A percentile compares a stretch with the other conserved stretches of the same genome.
Evolutionary conservation across 2,113 vertebrate species (phyloP).

Genomic region (Sciurus niger): DNA sequence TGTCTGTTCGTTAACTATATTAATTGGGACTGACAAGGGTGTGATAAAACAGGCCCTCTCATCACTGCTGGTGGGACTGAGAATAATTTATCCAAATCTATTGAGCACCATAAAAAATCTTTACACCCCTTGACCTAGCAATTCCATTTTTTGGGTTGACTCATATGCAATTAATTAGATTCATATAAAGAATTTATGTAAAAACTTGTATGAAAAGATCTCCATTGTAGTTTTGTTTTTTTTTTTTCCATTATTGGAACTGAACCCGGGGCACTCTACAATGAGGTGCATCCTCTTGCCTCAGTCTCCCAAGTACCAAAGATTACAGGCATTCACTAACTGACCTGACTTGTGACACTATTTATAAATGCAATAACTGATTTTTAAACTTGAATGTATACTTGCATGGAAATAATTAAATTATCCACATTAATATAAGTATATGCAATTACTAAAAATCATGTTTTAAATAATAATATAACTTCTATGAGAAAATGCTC

Average conservation of each 20-base stretch:
- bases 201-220: slow-evolving; percentile 35
- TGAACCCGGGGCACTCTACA: background rate
- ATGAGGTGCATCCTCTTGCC: background rate
- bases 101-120: background rate
- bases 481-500: slow-evolving; percentile 60
- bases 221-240: background rate
- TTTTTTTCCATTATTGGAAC: too few species aligned
- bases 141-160: background rate
- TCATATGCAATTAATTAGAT: slow-evolving; percentile 40
- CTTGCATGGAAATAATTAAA: slow-evolving; percentile 57
- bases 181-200: slow-evolving; percentile 39
- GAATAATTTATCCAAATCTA: slow-evolving; percentile 35
- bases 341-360: background rate
- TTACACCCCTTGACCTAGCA: background rate
- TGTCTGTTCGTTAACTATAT: background rate
- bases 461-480: slow-evolving; percentile 51
- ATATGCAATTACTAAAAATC: slow-evolving; percentile 1
- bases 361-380: slow-evolving; percentile 31
- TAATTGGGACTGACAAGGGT: background rate
- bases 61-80: background rate
- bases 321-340: background rate
- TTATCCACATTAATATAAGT: background rate
- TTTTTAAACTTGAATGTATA: slow-evolving; percentile 53
- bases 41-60: background rate
- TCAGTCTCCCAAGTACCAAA: background rate